These are phyloP conservation scores for Pseudobourletiella spinata DNA, from an alignment of 1,140 invertebrate species.

Conservation along the genomic window DNA sequence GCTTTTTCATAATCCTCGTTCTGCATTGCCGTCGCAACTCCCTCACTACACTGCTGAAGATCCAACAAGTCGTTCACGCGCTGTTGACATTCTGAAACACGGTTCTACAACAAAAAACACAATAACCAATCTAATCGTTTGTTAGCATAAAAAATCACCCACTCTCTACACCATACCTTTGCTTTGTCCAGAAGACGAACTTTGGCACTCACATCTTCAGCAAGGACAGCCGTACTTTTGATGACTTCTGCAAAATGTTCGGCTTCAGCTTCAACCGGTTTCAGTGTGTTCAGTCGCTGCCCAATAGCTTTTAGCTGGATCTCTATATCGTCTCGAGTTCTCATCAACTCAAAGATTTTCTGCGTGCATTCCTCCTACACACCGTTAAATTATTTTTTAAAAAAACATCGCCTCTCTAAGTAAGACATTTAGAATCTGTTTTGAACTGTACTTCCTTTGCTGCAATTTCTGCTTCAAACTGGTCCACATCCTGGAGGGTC, in stretches of 20 bases:
- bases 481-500: constrained; percentile 26
- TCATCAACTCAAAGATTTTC: constrained; percentile 52
- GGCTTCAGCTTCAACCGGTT: constrained; percentile 58
- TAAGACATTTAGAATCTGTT: too few relatives aligned
- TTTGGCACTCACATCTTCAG: constrained; percentile 92
- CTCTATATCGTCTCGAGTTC: constrained; percentile 53
- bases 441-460: constrained; percentile 23
- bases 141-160: constrained; percentile 3
- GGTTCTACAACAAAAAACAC: constrained; percentile 51
- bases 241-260: constrained; percentile 72
- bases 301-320: constrained; percentile 54
- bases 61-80: constrained; percentile 93
- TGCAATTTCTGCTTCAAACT: constrained; percentile 14
- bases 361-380: constrained; percentile 50
- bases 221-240: constrained; percentile 74
- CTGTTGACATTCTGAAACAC: constrained; percentile 88
- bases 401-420: too few relatives aligned
- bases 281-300: constrained; percentile 58
- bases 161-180: constrained; percentile 54
- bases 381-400: constrained; percentile 17
- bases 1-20: constrained; percentile 89
- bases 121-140: background rate
- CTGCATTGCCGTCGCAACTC: constrained; percentile 81
- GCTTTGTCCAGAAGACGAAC: constrained; percentile 87
- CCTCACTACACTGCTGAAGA: constrained; percentile 88